phyloP scores from a whole-genome alignment of 1,140 invertebrate species.

The Spodoptera frugiperda region DNA sequence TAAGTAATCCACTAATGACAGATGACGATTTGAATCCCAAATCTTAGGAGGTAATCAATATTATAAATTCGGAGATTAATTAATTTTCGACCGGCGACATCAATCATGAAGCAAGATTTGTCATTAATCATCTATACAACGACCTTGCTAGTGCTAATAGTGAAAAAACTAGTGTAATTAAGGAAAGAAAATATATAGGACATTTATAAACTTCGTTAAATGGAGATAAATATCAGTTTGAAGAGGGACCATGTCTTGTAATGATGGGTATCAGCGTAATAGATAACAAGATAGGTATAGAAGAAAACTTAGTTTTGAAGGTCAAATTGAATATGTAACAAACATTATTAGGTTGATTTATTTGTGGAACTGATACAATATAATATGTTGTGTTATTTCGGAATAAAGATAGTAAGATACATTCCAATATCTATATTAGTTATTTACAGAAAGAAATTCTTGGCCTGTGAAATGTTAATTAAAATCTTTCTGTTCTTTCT shows the following conservation, averaged over 20 bases:
- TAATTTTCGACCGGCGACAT: not conserved
- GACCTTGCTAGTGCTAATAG: not conserved
- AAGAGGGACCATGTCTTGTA: not conserved
- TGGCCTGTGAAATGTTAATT: too few species aligned
- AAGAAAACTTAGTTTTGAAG: constrained; percentile 25
- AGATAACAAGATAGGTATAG: constrained; percentile 20
- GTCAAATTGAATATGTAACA: constrained; percentile 24
- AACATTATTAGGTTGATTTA: constrained; percentile 14
- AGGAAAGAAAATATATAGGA: not conserved
- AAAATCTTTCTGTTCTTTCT: too few species aligned
- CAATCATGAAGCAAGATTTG: not conserved
- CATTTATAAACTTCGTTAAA: constrained; percentile 6
- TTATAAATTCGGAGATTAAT: constrained; percentile 5
- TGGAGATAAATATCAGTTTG: constrained; percentile 8
- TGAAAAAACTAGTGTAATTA: constrained; percentile 13
- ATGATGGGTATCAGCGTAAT: constrained; percentile 35
- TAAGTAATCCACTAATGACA: constrained; percentile 9
- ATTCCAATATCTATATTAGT: too few species aligned
- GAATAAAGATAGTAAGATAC: too few species aligned
- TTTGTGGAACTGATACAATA: not conserved
- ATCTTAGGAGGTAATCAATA: constrained; percentile 6
- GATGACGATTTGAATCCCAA: not conserved
- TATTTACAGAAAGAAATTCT: too few species aligned
- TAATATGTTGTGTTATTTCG: not conserved
- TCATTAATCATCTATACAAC: not conserved